Percentiles rank a stretch among this genome's conserved stretches.
These are phyloP conservation scores for Drosophila melanica DNA, from an alignment of 1,140 invertebrate species.

Conservation along the genomic window DNA sequence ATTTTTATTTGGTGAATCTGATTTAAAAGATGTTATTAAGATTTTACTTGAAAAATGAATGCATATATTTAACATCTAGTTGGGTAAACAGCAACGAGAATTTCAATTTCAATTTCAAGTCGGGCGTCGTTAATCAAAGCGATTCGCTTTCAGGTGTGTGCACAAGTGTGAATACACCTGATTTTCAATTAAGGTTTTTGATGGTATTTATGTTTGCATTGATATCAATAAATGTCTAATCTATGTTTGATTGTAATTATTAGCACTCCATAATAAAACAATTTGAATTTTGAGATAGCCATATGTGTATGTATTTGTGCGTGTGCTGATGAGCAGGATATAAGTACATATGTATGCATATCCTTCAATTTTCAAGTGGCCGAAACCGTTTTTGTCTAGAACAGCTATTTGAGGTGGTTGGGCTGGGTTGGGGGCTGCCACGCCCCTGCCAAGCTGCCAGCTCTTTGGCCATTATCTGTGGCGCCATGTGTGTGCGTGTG, in stretches of 20 bases:
- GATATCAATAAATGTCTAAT: background rate
- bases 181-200: background rate
- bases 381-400: conserved; percentile 7
- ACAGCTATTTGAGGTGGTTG: conserved; percentile 1
- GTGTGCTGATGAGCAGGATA: conserved; percentile 1
- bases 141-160: too few species aligned
- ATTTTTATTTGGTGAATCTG: too few species aligned
- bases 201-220: background rate
- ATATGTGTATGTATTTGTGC: conserved; percentile 1
- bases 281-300: background rate
- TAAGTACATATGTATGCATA: too few species aligned
- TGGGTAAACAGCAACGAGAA: too few species aligned
- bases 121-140: too few species aligned
- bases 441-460: conserved; percentile 12
- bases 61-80: too few species aligned
- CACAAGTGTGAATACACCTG: too few species aligned
- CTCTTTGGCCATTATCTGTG: conserved; percentile 10
- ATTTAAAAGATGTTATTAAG: too few species aligned
- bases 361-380: conserved; percentile 2
- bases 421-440: background rate
- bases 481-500: conserved; percentile 8
- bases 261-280: background rate
- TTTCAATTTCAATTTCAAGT: too few species aligned
- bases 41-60: too few species aligned
- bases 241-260: conserved; percentile 4